phyloP scores from a whole-genome alignment of 2,888 invertebrate species.

The Osedax frankpressi region DNA sequence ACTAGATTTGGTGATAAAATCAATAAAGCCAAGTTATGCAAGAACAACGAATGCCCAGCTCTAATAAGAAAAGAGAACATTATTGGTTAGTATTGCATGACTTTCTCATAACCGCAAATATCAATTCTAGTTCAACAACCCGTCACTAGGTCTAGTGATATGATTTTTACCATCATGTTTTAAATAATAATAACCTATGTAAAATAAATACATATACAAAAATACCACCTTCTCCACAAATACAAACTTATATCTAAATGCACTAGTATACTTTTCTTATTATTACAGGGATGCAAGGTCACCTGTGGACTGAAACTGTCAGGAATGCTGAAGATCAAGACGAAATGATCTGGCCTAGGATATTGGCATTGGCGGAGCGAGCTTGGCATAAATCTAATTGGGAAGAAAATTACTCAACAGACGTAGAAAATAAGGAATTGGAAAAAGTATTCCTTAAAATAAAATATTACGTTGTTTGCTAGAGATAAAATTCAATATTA shows the following conservation, averaged over 20 bases:
- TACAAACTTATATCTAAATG: too few relatives aligned
- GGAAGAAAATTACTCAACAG: slow-evolving; percentile 21
- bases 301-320: slow-evolving; percentile 36
- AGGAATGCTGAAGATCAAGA: slow-evolving; percentile 14
- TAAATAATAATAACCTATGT: too few relatives aligned
- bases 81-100: too few relatives aligned
- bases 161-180: too few relatives aligned
- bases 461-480: too few relatives aligned
- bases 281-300: slow-evolving; percentile 36
- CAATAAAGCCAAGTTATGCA: background rate
- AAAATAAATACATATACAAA: too few relatives aligned
- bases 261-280: too few relatives aligned
- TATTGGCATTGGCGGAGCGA: slow-evolving; percentile 37
- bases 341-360: slow-evolving; percentile 25
- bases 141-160: too few relatives aligned
- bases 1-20: background rate
- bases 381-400: slow-evolving; percentile 40
- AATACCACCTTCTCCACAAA: too few relatives aligned
- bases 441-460: background rate
- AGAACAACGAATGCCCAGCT: background rate
- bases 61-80: background rate
- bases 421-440: background rate
- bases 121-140: too few relatives aligned
- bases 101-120: too few relatives aligned
- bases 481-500: too few relatives aligned